Conservation (phyloP, 2,797 vertebrate species). For the Sebastes trivittatus region DNA sequence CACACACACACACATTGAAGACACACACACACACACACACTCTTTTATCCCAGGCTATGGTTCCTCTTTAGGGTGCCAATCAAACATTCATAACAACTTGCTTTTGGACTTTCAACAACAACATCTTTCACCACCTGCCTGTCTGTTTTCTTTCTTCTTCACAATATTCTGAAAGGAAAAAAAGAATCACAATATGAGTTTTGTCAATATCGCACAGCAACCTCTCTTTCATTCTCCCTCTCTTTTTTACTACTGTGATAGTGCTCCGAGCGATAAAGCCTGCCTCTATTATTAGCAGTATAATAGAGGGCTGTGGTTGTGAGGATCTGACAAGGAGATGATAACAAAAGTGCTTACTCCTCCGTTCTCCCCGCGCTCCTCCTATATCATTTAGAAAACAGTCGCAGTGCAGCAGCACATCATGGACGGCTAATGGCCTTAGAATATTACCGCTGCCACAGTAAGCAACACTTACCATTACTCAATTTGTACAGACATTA, state of each 20-base stretch:
- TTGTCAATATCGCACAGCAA: slow-evolving; percentile 53
- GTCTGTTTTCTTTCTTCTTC: slow-evolving; percentile 34
- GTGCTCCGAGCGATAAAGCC: slow-evolving; percentile 63
- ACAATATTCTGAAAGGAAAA: slow-evolving; percentile 16
- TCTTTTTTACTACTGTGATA: slow-evolving; percentile 42
- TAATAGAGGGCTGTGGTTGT: slow-evolving; percentile 69
- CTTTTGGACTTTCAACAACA: slow-evolving; percentile 41
- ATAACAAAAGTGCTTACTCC: slow-evolving; percentile 78
- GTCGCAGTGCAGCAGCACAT: slow-evolving; percentile 63
- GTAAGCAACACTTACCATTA: slow-evolving; percentile 64
- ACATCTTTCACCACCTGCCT: slow-evolving; percentile 29
- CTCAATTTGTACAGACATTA: slow-evolving; percentile 61
- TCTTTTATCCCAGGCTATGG: slow-evolving; percentile 18
- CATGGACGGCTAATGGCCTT: slow-evolving; percentile 66
- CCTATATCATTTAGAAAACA: slow-evolving; percentile 75
- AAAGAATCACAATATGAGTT: slow-evolving; percentile 42
- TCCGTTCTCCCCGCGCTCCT: slow-evolving; percentile 54
- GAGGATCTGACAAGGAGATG: slow-evolving; percentile 75
- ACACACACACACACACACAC: background rate
- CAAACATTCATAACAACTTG: slow-evolving; percentile 51
- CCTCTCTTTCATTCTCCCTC: slow-evolving; percentile 46
- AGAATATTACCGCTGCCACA: slow-evolving; percentile 67
- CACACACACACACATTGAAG: background rate
- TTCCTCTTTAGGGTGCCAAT: slow-evolving; percentile 42
- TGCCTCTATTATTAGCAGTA: slow-evolving; percentile 73